phyloP scores from a whole-genome alignment of 2,113 vertebrate genomes.

The Equus przewalskii region DNA sequence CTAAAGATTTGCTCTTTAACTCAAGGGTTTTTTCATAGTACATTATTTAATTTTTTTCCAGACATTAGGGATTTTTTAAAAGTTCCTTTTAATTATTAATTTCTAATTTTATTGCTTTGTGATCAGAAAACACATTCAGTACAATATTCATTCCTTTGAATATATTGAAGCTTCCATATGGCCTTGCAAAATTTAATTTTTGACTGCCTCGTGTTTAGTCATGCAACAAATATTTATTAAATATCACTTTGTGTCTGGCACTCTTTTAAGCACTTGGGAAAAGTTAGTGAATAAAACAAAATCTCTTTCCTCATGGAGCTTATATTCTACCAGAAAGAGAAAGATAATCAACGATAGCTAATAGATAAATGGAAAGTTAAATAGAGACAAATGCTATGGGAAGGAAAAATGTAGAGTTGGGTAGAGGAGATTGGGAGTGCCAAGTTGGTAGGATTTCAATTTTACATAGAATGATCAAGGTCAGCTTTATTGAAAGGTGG shows the following conservation, averaged over 20 bases:
- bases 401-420: background rate
- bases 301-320: background rate
- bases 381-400: background rate
- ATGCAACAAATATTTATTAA: constrained; percentile 17
- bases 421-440: background rate
- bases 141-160: background rate
- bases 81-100: constrained; percentile 9
- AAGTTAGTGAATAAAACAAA: constrained; percentile 20
- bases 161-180: background rate
- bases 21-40: background rate
- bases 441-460: background rate
- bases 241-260: background rate
- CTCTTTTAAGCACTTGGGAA: background rate
- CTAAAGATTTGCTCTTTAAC: constrained; percentile 25
- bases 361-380: background rate
- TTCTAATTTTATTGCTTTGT: constrained; percentile 37
- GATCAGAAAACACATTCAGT: background rate
- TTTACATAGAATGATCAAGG: background rate
- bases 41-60: background rate
- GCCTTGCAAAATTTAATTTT: background rate
- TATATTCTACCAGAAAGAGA: background rate
- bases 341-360: background rate
- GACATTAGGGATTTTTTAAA: background rate
- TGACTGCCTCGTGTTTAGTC: background rate
- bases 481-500: background rate